Conservation (phyloP, 1,140 invertebrate genomes). For the Neodiprion pinetum region DNA sequence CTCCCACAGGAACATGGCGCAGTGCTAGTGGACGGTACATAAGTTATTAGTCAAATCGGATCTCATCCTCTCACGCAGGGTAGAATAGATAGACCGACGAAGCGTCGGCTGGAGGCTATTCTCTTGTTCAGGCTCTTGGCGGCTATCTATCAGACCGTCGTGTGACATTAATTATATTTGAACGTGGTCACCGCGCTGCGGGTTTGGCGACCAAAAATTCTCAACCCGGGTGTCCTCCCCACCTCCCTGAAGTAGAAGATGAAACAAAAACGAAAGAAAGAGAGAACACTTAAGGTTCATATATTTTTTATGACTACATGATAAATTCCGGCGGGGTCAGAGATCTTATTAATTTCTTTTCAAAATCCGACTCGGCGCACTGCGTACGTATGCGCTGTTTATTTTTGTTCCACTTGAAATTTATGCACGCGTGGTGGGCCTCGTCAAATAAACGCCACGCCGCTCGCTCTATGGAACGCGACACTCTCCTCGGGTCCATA, state of each 20-base stretch:
- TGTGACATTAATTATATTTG: constrained; percentile 6
- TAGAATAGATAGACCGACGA: background rate
- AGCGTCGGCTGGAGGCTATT: too few species aligned
- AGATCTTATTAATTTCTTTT: constrained; percentile 8
- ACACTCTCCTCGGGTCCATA: too few species aligned
- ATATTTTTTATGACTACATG: background rate
- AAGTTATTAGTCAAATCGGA: constrained; percentile 5
- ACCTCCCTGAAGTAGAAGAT: too few species aligned
- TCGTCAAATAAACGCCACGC: too few species aligned
- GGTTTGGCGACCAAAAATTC: background rate
- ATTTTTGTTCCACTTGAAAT: constrained; percentile 8
- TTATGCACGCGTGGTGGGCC: background rate
- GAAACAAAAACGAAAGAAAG: too few species aligned
- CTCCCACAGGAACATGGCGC: background rate
- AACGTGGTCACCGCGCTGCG: background rate
- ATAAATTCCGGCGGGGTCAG: background rate
- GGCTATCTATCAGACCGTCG: background rate
- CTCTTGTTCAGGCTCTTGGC: background rate
- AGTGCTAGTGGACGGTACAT: background rate
- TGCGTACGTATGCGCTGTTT: background rate
- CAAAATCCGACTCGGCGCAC: background rate
- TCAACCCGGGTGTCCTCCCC: background rate
- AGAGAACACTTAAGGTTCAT: background rate
- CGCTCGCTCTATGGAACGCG: too few species aligned
- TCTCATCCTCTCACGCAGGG: background rate